phyloP scores from a whole-genome alignment of 2,888 invertebrate species.

The Cynaeus angustus region DNA sequence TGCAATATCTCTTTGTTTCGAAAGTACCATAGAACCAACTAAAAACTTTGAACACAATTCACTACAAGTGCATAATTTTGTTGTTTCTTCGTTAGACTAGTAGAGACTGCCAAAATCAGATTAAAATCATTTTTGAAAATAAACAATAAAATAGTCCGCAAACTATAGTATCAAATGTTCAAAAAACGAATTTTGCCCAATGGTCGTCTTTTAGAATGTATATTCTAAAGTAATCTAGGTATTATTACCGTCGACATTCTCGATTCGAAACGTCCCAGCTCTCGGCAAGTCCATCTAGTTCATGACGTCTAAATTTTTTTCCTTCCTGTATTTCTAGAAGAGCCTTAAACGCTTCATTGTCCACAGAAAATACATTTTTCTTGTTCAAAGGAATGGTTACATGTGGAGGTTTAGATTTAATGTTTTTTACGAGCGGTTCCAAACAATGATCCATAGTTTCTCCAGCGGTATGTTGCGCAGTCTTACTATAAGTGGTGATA shows the following conservation, averaged over 20 bases:
- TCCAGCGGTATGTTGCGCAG: conserved; percentile 62
- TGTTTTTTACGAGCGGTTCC: conserved; percentile 48
- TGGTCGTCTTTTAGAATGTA: no score
- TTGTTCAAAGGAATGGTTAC: conserved; percentile 54
- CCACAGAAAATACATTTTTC: conserved; percentile 61
- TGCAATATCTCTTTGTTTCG: background rate
- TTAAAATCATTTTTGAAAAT: no score
- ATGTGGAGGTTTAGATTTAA: conserved; percentile 51
- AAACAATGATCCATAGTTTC: conserved; percentile 60
- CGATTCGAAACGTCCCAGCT: conserved; percentile 59
- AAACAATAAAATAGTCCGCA: no score
- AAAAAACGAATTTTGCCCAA: no score
- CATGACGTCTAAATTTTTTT: conserved; percentile 50
- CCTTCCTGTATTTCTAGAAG: conserved; percentile 57
- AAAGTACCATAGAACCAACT: background rate
- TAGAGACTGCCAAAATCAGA: conserved; percentile 17
- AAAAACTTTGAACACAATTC: background rate
- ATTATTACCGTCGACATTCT: conserved; percentile 47
- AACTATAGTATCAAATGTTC: no score
- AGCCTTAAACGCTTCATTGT: conserved; percentile 63
- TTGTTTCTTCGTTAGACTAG: no score
- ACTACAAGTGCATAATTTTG: no score
- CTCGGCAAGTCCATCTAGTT: conserved; percentile 51
- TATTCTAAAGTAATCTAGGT: no score
- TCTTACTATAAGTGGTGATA: conserved; percentile 64